Conservation (phyloP, 2,797 vertebrate species). For the Parauchenoglanis ngamensis region DNA sequence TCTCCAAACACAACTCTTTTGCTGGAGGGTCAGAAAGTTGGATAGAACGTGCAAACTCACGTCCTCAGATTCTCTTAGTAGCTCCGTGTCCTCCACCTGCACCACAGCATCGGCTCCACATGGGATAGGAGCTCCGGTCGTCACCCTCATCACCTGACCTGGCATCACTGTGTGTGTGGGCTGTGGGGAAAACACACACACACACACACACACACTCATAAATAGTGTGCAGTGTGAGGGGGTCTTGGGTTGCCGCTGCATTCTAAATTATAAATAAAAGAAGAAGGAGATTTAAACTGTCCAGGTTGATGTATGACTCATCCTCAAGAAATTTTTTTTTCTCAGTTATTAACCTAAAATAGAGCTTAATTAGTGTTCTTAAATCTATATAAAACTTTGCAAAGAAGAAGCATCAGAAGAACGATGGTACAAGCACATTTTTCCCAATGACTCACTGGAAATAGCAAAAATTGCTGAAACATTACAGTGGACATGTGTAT, state of each 20-base stretch:
- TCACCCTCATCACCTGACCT: constrained; percentile 98
- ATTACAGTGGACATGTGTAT: not conserved
- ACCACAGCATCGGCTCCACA: constrained; percentile 98
- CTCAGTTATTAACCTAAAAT: not conserved
- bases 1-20: not conserved
- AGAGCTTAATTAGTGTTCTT: not conserved
- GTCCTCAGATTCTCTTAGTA: constrained; percentile 96
- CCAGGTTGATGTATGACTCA: too few species aligned
- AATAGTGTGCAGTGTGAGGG: not conserved
- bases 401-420: not conserved
- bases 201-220: not conserved
- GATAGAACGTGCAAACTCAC: constrained; percentile 69
- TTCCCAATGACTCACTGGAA: not conserved
- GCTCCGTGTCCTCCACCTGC: constrained; percentile 96
- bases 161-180: constrained; percentile 98
- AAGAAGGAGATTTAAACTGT: not conserved
- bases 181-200: constrained; percentile 62
- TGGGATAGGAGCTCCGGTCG: constrained; percentile 95
- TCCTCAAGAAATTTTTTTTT: not conserved
- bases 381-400: not conserved
- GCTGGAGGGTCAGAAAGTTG: too few species aligned
- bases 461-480: not conserved
- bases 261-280: not conserved
- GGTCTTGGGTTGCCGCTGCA: not conserved
- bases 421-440: not conserved